Evolutionary conservation across 2,113 vertebrate genomes (phyloP), one percentile per base, ranked within the genome.

Genomic region (Nannospalax galili): DNA sequence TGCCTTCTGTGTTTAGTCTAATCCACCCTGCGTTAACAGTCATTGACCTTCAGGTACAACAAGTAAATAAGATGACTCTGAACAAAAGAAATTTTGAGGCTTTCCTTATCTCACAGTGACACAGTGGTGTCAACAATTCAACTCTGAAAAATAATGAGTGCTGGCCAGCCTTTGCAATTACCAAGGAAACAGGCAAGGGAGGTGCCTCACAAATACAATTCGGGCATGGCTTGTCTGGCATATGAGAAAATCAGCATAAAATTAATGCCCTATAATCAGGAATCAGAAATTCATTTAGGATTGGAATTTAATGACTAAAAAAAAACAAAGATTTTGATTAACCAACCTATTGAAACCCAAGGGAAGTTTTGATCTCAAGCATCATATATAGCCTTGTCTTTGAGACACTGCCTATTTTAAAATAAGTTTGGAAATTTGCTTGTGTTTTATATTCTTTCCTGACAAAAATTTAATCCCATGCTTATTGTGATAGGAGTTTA

Each of bases 251-350:
- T 81, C 95, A 92, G 91, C 93, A 96, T 72, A 96, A 96, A 97
- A 96, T 95, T 95, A 97, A 98, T 97, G 95, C 92, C 93, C 96
- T 97, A 84, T 97, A 97, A 98, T 96, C 95, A 94, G 92, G 91
- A 96, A 93, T 67, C 62, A 79, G 84, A 85, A 95, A 97, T 84
- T 91, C 94, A 91, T 70, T 96, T 96, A 84, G 93, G 94, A 94
- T 94, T 95, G 92, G 93, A 84, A 94, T 95, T 85, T 93, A 96
- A 90, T 62, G 77, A 94, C 40, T 64, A 93, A 90, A 86, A 92
- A n/a, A 97, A 95, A 88, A 73, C 62, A 96, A 94, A 95, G 82
- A 92, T 90, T 95, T n/a, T 85, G 84, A 93, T 93, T 73, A 93
- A 87, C 62, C 20, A 82, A 69, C 67, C 78, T 62, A 74, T 1